Evolutionary conservation across 2,888 invertebrate genomes (phyloP).

Genomic region (Tricholauxania praeusta): DNA sequence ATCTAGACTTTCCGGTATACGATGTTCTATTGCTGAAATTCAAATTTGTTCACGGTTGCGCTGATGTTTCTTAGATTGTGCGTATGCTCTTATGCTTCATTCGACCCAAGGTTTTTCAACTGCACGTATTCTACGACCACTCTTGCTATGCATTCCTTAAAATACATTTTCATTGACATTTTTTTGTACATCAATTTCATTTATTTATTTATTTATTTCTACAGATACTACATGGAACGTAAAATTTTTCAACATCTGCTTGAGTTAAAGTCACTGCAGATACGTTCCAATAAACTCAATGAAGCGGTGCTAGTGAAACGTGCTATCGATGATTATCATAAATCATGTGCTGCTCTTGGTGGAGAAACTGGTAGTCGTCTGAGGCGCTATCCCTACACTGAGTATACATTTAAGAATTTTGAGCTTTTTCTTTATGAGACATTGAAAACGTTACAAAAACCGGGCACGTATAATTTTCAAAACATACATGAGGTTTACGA

Average conservation of each 20-base stretch:
- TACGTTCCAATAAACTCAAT: slow-evolving; percentile 88
- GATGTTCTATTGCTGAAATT: too few species aligned
- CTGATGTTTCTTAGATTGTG: too few species aligned
- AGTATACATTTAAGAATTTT: slow-evolving; percentile 81
- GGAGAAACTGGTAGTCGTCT: slow-evolving; percentile 67
- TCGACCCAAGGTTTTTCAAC: too few species aligned
- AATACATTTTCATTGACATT: slow-evolving; percentile 1
- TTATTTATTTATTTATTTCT: slow-evolving; percentile 47
- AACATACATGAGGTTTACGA: slow-evolving; percentile 75
- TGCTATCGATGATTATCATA: slow-evolving; percentile 86
- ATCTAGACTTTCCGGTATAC: too few species aligned
- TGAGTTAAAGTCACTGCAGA: slow-evolving; percentile 91
- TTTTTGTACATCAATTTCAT: slow-evolving; percentile 8
- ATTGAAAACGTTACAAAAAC: slow-evolving; percentile 80
- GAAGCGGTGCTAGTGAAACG: slow-evolving; percentile 90
- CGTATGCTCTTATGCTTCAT: too few species aligned
- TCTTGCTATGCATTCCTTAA: background rate
- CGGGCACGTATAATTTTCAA: slow-evolving; percentile 75
- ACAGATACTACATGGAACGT: slow-evolving; percentile 88
- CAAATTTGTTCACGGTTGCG: too few species aligned
- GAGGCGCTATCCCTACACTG: slow-evolving; percentile 75
- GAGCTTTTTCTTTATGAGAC: slow-evolving; percentile 92
- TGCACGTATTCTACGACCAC: background rate
- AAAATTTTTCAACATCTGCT: slow-evolving; percentile 93
- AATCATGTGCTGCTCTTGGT: slow-evolving; percentile 78